A percentile compares a stretch with the other conserved stretches of the same genome.
phyloP scores from a whole-genome alignment of 2,113 vertebrate genomes.

The Pagrus major region DNA sequence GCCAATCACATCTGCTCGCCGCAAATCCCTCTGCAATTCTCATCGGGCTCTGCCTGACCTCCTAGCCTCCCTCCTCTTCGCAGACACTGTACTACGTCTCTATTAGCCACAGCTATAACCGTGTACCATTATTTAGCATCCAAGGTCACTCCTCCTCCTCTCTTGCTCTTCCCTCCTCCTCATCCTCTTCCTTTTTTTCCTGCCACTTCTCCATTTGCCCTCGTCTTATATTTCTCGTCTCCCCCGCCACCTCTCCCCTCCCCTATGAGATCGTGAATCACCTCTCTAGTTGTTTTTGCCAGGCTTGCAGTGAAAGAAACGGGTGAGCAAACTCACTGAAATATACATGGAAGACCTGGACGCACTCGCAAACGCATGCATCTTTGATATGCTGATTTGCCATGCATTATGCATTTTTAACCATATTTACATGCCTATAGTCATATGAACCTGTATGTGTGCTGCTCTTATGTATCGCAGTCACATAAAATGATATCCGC shows the following conservation, averaged over 20 bases:
- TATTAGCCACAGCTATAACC: conserved; percentile 71
- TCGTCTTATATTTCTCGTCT: conserved; percentile 42
- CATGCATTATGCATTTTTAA: conserved; percentile 58
- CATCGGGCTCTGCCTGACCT: conserved; percentile 38
- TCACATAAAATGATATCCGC: conserved; percentile 2
- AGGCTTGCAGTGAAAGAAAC: conserved; percentile 28
- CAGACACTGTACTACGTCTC: conserved; percentile 55
- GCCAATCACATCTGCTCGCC: conserved; percentile 23
- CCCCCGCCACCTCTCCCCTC: conserved; percentile 36
- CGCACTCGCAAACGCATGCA: conserved; percentile 38
- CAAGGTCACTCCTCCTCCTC: conserved; percentile 68
- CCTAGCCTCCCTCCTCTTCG: conserved; percentile 31
- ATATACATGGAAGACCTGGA: conserved; percentile 60
- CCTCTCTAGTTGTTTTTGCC: conserved; percentile 42
- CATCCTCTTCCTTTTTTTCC: neutral
- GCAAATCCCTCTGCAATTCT: conserved; percentile 39
- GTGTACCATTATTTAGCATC: conserved; percentile 64
- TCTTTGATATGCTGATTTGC: conserved; percentile 57
- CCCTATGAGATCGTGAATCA: conserved; percentile 51
- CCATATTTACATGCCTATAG: conserved; percentile 15
- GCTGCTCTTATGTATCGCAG: neutral
- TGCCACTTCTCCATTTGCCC: conserved; percentile 33
- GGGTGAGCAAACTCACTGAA: conserved; percentile 55
- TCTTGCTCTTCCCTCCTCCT: neutral
- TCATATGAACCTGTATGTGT: conserved; percentile 1